Evolutionary conservation across 2,797 vertebrate genomes (phyloP).

Genomic region (Poeciliopsis presidionis): DNA sequence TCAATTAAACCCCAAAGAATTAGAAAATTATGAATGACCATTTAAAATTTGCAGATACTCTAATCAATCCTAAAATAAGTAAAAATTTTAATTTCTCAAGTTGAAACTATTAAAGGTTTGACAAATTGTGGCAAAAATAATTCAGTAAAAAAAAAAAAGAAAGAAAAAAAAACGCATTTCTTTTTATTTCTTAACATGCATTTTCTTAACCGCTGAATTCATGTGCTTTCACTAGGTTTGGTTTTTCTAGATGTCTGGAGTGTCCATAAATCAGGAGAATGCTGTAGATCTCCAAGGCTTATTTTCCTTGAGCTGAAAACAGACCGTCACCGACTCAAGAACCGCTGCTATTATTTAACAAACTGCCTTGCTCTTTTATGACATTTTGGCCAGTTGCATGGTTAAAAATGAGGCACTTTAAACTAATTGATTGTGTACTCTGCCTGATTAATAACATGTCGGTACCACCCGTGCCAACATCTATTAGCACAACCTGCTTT

Average conservation of each 20-base stretch:
- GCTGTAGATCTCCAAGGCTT: neutral
- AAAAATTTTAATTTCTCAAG: neutral
- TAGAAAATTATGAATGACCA: neutral
- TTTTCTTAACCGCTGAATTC: neutral
- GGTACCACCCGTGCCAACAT: neutral
- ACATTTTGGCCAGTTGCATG: neutral
- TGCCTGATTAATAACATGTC: slow-evolving; percentile 2
- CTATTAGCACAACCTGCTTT: slow-evolving; percentile 4
- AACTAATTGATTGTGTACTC: neutral
- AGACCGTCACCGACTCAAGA: neutral
- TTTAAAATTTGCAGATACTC: neutral
- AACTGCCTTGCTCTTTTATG: neutral
- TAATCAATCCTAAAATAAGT: neutral
- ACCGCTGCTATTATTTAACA: neutral
- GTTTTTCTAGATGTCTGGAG: neutral
- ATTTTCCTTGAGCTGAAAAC: neutral
- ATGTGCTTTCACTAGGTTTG: neutral
- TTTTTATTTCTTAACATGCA: neutral
- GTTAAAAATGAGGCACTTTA: neutral
- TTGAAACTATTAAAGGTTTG: neutral
- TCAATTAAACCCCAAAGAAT: neutral
- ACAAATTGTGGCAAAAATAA: neutral
- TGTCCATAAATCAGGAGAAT: neutral
- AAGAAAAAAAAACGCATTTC: neutral
- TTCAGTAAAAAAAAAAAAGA: neutral